phyloP scores from a whole-genome alignment of 2,113 vertebrate genomes.

The Brachirus orientalis region DNA sequence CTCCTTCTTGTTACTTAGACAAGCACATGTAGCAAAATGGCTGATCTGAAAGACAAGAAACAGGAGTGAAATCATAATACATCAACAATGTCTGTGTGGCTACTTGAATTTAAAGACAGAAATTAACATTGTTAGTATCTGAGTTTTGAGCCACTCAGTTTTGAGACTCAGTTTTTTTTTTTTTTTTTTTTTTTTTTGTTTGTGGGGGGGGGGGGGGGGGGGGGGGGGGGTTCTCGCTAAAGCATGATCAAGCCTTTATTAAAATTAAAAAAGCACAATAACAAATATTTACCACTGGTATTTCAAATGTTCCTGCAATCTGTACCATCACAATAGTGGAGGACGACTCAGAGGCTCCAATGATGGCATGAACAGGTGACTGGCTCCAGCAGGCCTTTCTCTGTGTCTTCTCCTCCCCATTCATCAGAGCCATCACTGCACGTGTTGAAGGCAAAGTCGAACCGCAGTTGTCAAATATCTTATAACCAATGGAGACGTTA shows the following conservation, averaged over 20 bases:
- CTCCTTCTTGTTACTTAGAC: conserved; percentile 79
- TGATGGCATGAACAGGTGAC: conserved; percentile 75
- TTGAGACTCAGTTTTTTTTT: no score
- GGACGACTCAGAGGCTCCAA: conserved; percentile 82
- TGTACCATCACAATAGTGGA: conserved; percentile 78
- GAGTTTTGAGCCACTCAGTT: neutral
- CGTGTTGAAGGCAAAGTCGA: conserved; percentile 73
- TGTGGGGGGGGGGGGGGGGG: no score
- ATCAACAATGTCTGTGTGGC: neutral
- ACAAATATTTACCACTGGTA: conserved; percentile 77
- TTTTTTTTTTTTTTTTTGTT: no score
- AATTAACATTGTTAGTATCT: neutral
- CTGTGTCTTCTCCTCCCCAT: conserved; percentile 53
- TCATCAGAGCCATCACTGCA: conserved; percentile 77
- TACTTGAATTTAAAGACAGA: neutral
- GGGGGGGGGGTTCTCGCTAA: no score
- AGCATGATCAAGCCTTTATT: neutral
- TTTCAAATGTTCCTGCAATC: conserved; percentile 77
- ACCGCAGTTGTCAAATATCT: conserved; percentile 80
- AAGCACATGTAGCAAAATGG: conserved; percentile 83
- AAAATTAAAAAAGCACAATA: neutral
- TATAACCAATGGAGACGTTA: conserved; percentile 78
- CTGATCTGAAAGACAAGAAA: conserved; percentile 73
- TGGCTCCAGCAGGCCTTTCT: conserved; percentile 56
- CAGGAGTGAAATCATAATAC: neutral